Evolutionary conservation across 2,797 vertebrate genomes (phyloP), one percentile per base, ranked within the genome.

Genomic region (Acrocephalus scirpaceus): DNA sequence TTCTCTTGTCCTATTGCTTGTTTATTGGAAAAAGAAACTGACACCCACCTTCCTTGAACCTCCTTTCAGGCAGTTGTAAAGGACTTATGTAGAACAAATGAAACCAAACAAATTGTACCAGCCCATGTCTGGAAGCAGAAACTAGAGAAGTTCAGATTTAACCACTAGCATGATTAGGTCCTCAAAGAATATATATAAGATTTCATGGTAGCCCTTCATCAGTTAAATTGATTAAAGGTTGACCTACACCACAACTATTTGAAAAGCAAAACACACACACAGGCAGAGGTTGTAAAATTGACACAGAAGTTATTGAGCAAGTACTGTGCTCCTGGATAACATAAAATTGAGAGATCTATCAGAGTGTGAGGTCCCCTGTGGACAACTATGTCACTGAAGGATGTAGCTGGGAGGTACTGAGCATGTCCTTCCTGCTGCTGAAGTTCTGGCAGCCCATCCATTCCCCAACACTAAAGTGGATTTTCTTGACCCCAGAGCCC

Each of bases 31-130:
- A 65, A 77, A 66, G 34, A 66, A 42, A 30, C 4, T 9, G 21
- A 30, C 9, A 9, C 2, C 4, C 5, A 30, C 13, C 25, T 73
- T 4, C 1, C 13, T 73, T 40, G 36, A 40, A 13, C 7, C 3
- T 25, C 25, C 4, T 40, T 57, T 56, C 13, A 34, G 21, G 11
- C 9, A 83, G 25, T 23, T 77, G 47, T 19, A 73, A 53, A 40
- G 16, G 50, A 36, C 5, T 67, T 72, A 51, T 11, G 47, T 47
- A 76, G 48, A 50, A 64, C 13, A 66, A 71, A 73, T 44, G 42
- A 86, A 86, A 77, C 6, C 11, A 73, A 85, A 71, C 17, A 45
- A 77, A 51, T 54, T 36, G 8, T 57, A 71, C 48, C 11, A 77
- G 29, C 4, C 38, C 5, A 7, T 48, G 29, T 72, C 48, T 90